phyloP scores from a whole-genome alignment of 2,888 invertebrate species.

The Mantis religiosa region DNA sequence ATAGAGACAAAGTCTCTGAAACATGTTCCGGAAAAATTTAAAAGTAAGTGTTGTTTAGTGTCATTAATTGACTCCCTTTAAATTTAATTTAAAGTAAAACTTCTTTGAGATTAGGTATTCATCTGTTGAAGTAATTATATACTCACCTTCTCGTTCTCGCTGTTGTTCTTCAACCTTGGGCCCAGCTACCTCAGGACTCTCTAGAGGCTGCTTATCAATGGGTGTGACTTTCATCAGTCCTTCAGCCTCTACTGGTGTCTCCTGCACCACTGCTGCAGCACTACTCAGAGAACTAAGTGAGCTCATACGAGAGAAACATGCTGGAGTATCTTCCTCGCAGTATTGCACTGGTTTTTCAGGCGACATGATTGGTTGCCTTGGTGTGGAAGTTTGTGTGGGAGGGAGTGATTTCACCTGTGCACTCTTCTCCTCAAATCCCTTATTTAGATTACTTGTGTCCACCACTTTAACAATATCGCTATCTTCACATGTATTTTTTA shows the following conservation, averaged over 20 bases:
- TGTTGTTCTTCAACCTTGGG: conserved; percentile 21
- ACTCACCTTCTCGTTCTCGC: conserved; percentile 30
- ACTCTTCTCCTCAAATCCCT: conserved; percentile 16
- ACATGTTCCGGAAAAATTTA: too few species aligned
- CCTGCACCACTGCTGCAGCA: neutral
- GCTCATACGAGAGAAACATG: conserved; percentile 64
- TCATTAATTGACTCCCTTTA: too few species aligned
- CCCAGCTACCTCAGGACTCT: neutral
- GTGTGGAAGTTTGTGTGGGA: neutral
- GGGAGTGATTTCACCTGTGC: conserved; percentile 21
- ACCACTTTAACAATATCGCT: neutral
- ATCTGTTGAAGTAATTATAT: neutral
- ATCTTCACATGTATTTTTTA: neutral
- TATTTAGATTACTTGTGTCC: conserved; percentile 6
- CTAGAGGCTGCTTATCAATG: neutral
- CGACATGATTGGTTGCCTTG: conserved; percentile 52
- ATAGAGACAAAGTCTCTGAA: too few species aligned
- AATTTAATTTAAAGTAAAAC: too few species aligned
- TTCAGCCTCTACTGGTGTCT: too few species aligned
- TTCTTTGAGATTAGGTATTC: too few species aligned
- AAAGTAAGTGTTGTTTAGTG: too few species aligned
- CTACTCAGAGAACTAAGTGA: conserved; percentile 51
- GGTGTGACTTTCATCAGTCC: neutral
- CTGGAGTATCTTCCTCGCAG: conserved; percentile 84
- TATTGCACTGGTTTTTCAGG: conserved; percentile 79